Percentiles rank a stretch among this genome's conserved stretches.
Conservation (phyloP, 2,797 vertebrate species). For the Coregonus sp. region DNA sequence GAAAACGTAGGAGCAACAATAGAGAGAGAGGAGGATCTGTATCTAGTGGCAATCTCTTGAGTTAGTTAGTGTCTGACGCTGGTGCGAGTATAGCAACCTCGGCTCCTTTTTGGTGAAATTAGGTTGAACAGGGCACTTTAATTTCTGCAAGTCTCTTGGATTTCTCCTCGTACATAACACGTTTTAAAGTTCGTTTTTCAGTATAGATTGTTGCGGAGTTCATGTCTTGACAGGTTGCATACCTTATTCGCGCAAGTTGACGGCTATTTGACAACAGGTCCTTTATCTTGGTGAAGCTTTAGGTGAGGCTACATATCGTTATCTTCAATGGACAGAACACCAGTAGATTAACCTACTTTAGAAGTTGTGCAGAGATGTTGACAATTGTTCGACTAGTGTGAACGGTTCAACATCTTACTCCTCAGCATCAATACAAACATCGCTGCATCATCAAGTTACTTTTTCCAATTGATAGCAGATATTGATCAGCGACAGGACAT, state of each 20-base stretch:
- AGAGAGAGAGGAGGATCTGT: constrained; percentile 86
- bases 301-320: not conserved
- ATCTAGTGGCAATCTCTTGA: constrained; percentile 82
- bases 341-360: constrained; percentile 26
- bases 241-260: not conserved
- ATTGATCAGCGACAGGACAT: constrained; percentile 63
- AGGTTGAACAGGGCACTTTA: constrained; percentile 19
- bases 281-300: not conserved
- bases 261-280: not conserved
- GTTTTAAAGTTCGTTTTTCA: not conserved
- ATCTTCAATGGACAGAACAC: constrained; percentile 10
- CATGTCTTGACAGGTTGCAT: not conserved
- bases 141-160: constrained; percentile 33
- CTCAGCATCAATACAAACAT: not conserved
- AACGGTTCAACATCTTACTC: constrained; percentile 21
- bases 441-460: not conserved
- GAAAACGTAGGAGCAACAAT: constrained; percentile 96
- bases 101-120: constrained; percentile 61
- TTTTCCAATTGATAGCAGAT: constrained; percentile 5
- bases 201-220: not conserved
- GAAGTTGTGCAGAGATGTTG: constrained; percentile 54
- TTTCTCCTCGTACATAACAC: constrained; percentile 12
- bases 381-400: constrained; percentile 43
- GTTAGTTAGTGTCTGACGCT: constrained; percentile 83
- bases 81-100: constrained; percentile 66